Evolutionary conservation across 2,888 invertebrate species (phyloP).

Genomic region (Machimus atricapillus): DNA sequence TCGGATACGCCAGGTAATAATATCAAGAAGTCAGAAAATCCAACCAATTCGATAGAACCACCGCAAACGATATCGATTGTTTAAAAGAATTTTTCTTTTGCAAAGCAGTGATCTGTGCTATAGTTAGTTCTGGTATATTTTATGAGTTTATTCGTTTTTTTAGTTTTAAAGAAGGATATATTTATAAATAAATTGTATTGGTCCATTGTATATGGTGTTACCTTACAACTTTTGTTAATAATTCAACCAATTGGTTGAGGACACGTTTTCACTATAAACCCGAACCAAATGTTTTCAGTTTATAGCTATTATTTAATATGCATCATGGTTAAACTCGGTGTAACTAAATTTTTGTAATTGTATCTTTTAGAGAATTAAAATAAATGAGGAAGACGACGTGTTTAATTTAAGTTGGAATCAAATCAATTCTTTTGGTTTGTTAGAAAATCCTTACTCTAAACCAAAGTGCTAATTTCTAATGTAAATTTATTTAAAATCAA

Average conservation of each 20-base stretch:
- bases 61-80: conserved; percentile 61
- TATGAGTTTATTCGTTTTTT: conserved; percentile 9
- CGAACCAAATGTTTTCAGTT: background rate
- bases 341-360: conserved; percentile 26
- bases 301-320: background rate
- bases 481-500: background rate
- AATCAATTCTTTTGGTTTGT: background rate
- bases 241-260: background rate
- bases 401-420: background rate
- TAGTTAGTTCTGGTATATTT: conserved; percentile 17
- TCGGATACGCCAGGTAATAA: conserved; percentile 39
- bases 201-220: background rate
- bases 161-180: conserved; percentile 10
- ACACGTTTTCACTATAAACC: background rate
- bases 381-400: background rate
- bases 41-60: conserved; percentile 52
- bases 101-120: conserved; percentile 35
- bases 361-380: conserved; percentile 28
- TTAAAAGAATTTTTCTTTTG: conserved; percentile 50
- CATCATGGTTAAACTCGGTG: conserved; percentile 15
- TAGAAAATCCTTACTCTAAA: background rate
- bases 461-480: background rate
- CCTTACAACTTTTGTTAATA: background rate
- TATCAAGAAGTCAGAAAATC: conserved; percentile 32
- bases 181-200: conserved; percentile 21